Base-by-base conservation (phyloP, 2,797 vertebrate genomes). In the Melanotaenia parkinsoni region DNA sequence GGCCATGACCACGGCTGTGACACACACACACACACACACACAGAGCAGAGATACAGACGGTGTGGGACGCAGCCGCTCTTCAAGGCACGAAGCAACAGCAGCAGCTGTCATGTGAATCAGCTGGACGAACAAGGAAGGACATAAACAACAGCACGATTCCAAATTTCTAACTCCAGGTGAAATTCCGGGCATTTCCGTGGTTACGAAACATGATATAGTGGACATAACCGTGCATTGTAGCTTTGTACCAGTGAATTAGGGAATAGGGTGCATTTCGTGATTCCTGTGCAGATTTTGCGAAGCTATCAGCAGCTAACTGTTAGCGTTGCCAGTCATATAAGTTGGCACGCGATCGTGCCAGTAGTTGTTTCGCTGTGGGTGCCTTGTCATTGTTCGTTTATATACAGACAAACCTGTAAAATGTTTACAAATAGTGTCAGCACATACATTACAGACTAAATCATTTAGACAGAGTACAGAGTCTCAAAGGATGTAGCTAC, bases 101-200 rank as follows among this genome's bases (percentile, higher is more conserved):
- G 76, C 80, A 87, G 89, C 92, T 92, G 93, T 93, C 91, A 91
- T 94, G 91, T 89, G 91, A 93, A 93, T 92, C 92, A 93, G 91
- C 91, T 93, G 92, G 84, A 72, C 80, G 89, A 80, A 84, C 85
- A 61, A 91, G 87, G 88, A 88, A 88, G 86, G 67, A 67, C 82
- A 91, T 85, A 82, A 87, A 92, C 87, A 90, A 89, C 86, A 84
- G 77, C 75, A 82, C 71, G 66, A 58, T 67, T 22, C 61, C 51
- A 67, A 74, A 28, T 88, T 69, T 86, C 38, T 65, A 40, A 26
- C 76, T 62, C 20, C 32, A 92, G 91, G 91, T 92, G 59, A 45
- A 53, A 20, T 1, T 8, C 16, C 32, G 0, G 0, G 1, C 8
- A 12, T 47, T n/a, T 56, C 14, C 1, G 8, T 6, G 16, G 32